Conservation (phyloP, 2,888 invertebrate genomes). For the Andrena hattorfiana region DNA sequence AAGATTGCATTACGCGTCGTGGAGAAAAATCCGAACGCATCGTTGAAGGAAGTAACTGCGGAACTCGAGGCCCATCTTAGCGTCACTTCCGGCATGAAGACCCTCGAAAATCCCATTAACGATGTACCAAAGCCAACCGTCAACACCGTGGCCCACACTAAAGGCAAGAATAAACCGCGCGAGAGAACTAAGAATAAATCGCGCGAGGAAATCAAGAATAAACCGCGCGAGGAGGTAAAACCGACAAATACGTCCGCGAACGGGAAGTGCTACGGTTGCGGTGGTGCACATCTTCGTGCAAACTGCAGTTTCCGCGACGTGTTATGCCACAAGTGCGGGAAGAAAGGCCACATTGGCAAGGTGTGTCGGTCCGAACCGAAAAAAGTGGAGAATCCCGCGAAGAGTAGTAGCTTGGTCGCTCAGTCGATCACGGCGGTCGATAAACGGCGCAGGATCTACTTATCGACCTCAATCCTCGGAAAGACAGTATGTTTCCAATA, state of each 20-base stretch:
- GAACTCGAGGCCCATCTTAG: slow-evolving; percentile 24
- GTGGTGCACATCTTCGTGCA: too few species aligned
- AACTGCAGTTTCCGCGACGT: too few species aligned
- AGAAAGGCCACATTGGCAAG: neutral
- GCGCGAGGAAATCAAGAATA: neutral
- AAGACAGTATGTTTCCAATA: too few species aligned
- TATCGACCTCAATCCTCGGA: too few species aligned
- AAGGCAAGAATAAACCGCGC: too few species aligned
- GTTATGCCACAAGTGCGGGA: neutral
- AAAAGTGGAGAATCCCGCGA: neutral
- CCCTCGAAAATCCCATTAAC: neutral
- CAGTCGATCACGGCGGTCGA: neutral
- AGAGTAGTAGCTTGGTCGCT: neutral
- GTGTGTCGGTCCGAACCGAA: neutral
- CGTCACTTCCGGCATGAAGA: neutral
- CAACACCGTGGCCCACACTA: too few species aligned
- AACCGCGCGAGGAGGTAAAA: too few species aligned
- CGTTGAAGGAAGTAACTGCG: neutral
- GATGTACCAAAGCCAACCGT: too few species aligned
- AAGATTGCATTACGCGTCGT: neutral
- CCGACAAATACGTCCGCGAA: too few species aligned
- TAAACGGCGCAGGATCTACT: too few species aligned
- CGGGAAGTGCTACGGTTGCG: too few species aligned
- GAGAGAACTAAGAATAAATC: neutral
- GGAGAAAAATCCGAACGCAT: slow-evolving; percentile 1